Evolutionary conservation across 1,140 invertebrate species (phyloP).

Genomic region (Calycopis cecrops): DNA sequence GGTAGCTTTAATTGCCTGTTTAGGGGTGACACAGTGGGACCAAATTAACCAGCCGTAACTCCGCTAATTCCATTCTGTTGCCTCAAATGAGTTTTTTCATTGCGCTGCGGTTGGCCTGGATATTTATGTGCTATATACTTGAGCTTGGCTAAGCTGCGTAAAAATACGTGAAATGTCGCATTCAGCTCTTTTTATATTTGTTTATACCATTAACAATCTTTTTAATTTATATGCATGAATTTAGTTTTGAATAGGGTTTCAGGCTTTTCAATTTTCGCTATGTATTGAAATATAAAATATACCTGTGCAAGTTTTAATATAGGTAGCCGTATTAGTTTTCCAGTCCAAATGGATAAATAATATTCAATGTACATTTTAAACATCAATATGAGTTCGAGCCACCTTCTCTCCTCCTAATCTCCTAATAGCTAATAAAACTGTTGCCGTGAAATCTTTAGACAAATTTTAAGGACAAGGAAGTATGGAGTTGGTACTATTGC

Average conservation of each 20-base stretch:
- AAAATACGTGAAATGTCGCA: conserved; percentile 1
- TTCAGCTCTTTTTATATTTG: conserved; percentile 10
- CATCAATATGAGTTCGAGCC: no score
- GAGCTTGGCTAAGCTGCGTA: conserved; percentile 23
- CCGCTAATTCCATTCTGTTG: conserved; percentile 23
- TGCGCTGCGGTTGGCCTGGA: conserved; percentile 20
- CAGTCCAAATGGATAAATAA: neutral
- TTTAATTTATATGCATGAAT: neutral
- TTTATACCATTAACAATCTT: conserved; percentile 9
- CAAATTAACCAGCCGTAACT: conserved; percentile 28
- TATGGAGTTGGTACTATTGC: no score
- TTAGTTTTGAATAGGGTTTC: neutral
- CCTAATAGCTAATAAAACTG: no score
- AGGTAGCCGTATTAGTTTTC: no score
- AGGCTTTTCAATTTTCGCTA: neutral
- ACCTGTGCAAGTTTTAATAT: no score
- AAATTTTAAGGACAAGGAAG: no score
- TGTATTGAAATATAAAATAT: neutral
- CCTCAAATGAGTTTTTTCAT: conserved; percentile 25
- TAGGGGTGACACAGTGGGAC: conserved; percentile 32
- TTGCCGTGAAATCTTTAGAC: no score
- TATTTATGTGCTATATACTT: conserved; percentile 34
- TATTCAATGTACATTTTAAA: neutral
- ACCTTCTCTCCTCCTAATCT: no score
- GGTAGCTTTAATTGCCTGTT: conserved; percentile 33